Conservation (phyloP, 2,888 invertebrate species). For the Ennomos erosarius region DNA sequence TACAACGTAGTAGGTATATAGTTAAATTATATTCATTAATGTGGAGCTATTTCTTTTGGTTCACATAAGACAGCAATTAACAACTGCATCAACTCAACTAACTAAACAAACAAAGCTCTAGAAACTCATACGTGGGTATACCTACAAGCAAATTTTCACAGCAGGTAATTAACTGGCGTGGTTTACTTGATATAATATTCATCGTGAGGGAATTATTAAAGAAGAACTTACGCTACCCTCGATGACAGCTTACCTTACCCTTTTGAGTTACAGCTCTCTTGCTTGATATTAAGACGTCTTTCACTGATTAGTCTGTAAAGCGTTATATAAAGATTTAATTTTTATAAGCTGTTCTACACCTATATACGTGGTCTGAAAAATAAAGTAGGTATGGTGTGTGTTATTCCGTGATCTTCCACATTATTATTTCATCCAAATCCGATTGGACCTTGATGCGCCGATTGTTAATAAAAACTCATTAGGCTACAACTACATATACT, state of each 20-base stretch:
- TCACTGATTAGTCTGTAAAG: slow-evolving; percentile 20
- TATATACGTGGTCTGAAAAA: no score
- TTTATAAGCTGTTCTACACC: not conserved
- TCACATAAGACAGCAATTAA: no score
- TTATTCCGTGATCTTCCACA: no score
- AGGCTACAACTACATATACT: no score
- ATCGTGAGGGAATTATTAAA: slow-evolving; percentile 67
- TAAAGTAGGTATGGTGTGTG: no score
- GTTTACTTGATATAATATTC: slow-evolving; percentile 66
- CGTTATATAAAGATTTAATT: slow-evolving; percentile 26
- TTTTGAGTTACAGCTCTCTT: slow-evolving; percentile 45
- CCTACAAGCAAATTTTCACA: slow-evolving; percentile 57
- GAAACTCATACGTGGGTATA: not conserved
- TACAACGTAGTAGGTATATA: no score
- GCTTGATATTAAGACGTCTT: slow-evolving; percentile 41
- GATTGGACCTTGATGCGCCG: no score
- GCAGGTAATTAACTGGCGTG: slow-evolving; percentile 63
- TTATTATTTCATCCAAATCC: no score
- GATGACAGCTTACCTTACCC: slow-evolving; percentile 54
- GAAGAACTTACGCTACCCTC: slow-evolving; percentile 60
- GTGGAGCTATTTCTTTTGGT: no score
- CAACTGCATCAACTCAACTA: not conserved
- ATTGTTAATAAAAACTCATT: no score
- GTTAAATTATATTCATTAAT: no score
- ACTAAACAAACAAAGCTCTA: not conserved